These are phyloP conservation scores for Empis stercorea DNA, from an alignment of 2,888 invertebrate genomes.

Conservation along the genomic window DNA sequence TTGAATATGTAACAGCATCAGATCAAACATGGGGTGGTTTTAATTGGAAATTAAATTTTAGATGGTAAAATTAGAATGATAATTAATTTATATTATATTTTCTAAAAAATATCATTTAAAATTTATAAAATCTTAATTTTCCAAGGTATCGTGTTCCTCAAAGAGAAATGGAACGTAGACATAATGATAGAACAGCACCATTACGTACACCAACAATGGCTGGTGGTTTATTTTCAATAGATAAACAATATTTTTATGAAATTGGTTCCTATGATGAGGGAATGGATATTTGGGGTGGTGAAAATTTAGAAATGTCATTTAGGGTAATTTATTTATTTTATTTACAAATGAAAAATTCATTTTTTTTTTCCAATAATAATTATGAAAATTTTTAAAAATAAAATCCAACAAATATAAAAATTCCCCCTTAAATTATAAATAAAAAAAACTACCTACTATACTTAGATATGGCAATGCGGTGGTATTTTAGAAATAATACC, in stretches of 20 bases:
- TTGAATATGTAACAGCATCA: conserved; percentile 96
- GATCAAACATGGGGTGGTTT: conserved; percentile 99
- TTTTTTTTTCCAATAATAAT: too few relatives aligned
- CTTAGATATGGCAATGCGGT: conserved; percentile 92
- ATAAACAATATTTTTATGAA: conserved; percentile 93
- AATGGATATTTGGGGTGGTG: conserved; percentile 96
- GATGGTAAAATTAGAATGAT: conserved; percentile 59
- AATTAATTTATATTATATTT: conserved; percentile 2
- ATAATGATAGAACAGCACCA: conserved; percentile 85
- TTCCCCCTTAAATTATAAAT: neutral
- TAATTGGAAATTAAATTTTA: conserved; percentile 98
- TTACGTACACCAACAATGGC: conserved; percentile 97
- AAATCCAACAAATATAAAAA: neutral
- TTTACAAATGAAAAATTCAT: neutral
- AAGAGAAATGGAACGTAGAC: conserved; percentile 86
- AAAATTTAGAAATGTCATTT: conserved; percentile 41
- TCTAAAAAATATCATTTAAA: too few relatives aligned
- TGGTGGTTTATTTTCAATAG: conserved; percentile 89
- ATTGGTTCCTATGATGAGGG: conserved; percentile 97
- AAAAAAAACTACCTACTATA: neutral
- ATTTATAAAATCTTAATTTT: too few relatives aligned
- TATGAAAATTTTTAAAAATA: neutral
- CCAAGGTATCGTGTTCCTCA: conserved; percentile 92
- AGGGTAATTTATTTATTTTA: conserved; percentile 29
- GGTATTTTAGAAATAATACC: conserved; percentile 90